Evolutionary conservation across 1,140 invertebrate species (phyloP).

Genomic region (Heliconius congener): DNA sequence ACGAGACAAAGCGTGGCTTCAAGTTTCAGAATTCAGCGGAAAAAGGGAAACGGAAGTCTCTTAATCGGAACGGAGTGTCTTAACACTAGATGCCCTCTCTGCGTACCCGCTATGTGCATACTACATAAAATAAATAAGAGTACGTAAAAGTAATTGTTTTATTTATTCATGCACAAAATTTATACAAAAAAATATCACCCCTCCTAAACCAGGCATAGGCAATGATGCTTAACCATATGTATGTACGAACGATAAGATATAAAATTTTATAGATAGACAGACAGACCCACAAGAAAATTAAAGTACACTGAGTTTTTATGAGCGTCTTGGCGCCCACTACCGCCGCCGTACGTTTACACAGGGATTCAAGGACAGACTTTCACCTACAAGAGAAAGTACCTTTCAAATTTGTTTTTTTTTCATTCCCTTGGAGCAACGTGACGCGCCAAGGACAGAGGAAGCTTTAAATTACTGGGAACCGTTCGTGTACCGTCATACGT

Average conservation of each 20-base stretch:
- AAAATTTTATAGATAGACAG: background rate
- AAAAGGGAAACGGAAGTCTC: no score
- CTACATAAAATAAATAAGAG: no score
- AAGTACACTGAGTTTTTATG: background rate
- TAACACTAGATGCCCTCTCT: no score
- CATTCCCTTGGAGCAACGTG: conserved; percentile 30
- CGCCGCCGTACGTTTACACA: conserved; percentile 36
- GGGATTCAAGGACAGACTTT: conserved; percentile 52
- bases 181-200: no score
- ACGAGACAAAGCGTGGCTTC: no score
- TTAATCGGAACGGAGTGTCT: no score
- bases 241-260: background rate
- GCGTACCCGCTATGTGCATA: no score
- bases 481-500: background rate
- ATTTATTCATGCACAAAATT: no score
- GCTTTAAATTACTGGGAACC: conserved; percentile 22
- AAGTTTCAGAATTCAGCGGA: no score
- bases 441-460: conserved; percentile 34
- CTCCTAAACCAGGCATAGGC: no score
- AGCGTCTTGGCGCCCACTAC: conserved; percentile 6
- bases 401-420: conserved; percentile 32
- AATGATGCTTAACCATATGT: background rate
- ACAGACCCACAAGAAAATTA: conserved; percentile 8
- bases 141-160: no score
- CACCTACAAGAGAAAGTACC: conserved; percentile 31